A percentile compares a stretch with the other conserved stretches of the same genome.
phyloP scores from a whole-genome alignment of 2,113 vertebrate species.

The Loxodonta africana region DNA sequence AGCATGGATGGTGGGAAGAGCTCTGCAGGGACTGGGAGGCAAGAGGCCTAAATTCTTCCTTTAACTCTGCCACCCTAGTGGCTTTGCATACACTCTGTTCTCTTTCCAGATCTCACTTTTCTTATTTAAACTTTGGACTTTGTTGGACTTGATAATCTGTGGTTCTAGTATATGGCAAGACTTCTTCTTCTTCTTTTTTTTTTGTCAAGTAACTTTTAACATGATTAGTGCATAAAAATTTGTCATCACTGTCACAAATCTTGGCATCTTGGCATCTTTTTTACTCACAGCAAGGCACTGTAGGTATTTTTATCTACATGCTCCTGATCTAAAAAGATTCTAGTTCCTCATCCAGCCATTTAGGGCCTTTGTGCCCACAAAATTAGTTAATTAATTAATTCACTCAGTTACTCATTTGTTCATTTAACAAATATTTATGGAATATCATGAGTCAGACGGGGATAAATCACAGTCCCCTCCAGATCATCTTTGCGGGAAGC shows the following conservation, averaged over 20 bases:
- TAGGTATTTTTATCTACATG: slow-evolving; percentile 80
- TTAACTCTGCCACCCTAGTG: background rate
- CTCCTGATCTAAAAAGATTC: slow-evolving; percentile 77
- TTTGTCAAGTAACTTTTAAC: background rate
- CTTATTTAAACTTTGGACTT: slow-evolving; percentile 29
- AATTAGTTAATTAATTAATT: slow-evolving; percentile 48
- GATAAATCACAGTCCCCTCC: background rate
- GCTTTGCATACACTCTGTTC: background rate
- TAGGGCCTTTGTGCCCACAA: slow-evolving; percentile 73
- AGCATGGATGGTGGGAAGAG: background rate
- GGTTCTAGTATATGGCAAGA: background rate
- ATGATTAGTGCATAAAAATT: slow-evolving; percentile 55
- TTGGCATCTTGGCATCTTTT: slow-evolving; percentile 34
- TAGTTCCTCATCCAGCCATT: slow-evolving; percentile 76
- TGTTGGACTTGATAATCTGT: background rate
- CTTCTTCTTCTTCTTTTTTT: slow-evolving; percentile 14
- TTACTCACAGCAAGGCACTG: slow-evolving; percentile 50
- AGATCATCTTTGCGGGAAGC: slow-evolving; percentile 53
- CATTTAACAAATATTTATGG: slow-evolving; percentile 66
- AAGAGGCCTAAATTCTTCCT: background rate
- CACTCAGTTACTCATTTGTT: slow-evolving; percentile 18
- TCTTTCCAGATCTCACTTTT: background rate
- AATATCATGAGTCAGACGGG: slow-evolving; percentile 41
- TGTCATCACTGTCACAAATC: slow-evolving; percentile 60
- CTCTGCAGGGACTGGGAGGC: no score